Evolutionary conservation across 92 coral and sea anemone genomes (phyloP).

Genomic region (Metridium senile): DNA sequence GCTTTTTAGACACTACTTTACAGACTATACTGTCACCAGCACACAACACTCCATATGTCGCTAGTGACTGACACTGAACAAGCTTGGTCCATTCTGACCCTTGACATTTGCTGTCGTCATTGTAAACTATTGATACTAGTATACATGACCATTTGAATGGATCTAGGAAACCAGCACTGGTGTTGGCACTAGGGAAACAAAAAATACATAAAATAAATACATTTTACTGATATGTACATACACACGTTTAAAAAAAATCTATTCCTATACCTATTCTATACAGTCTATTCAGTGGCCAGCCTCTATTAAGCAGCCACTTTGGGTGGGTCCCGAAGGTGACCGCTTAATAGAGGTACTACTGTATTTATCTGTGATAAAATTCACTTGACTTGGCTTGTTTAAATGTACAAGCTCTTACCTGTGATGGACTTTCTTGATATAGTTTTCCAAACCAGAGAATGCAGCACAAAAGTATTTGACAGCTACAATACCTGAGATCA

Average conservation of each 20-base stretch:
- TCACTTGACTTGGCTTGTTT: no score
- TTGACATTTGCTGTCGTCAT: constrained; percentile 50
- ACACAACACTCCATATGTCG: constrained; percentile 69
- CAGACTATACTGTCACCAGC: constrained; percentile 72
- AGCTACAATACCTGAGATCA: constrained; percentile 58
- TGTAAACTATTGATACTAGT: constrained; percentile 51
- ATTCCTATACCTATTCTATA: no score
- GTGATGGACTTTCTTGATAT: constrained; percentile 43
- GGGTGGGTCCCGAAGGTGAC: no score
- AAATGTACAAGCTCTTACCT: no score
- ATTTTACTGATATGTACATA: no score
- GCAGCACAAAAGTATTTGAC: constrained; percentile 71
- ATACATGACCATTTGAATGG: constrained; percentile 82
- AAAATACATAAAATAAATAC: not conserved
- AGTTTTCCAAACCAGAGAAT: constrained; percentile 67
- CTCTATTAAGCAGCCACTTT: no score
- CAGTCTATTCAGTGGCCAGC: no score
- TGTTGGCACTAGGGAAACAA: constrained; percentile 44
- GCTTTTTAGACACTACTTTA: constrained; percentile 66
- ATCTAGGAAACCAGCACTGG: constrained; percentile 69
- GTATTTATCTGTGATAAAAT: no score
- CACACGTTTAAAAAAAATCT: no score
- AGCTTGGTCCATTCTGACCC: constrained; percentile 71
- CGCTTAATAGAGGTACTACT: no score
- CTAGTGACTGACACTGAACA: constrained; percentile 66